A percentile compares a stretch with the other conserved stretches of the same genome.
Evolutionary conservation across 2,797 vertebrate species (phyloP).

Genomic region (Nyctibius grandis): DNA sequence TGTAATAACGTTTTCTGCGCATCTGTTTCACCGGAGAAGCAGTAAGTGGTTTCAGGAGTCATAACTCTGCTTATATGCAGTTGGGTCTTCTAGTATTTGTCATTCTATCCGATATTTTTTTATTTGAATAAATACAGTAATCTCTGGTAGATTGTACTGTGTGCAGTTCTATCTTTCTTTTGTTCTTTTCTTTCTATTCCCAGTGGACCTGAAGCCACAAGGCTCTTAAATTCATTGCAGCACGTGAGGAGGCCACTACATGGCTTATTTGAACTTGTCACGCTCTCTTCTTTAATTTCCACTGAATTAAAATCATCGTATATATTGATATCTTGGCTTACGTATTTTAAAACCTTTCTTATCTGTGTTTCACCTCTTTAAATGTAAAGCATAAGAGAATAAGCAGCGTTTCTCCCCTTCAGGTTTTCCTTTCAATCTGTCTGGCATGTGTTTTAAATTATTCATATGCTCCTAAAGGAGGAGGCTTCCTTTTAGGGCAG

Average conservation of each 20-base stretch:
- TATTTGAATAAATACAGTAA: background rate
- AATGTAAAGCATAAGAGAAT: background rate
- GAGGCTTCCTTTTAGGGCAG: slow-evolving; percentile 18
- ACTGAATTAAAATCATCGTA: background rate
- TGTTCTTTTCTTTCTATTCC: slow-evolving; percentile 4
- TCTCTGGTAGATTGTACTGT: background rate
- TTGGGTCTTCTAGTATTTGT: background rate
- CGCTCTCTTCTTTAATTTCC: background rate
- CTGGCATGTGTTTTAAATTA: slow-evolving; percentile 54
- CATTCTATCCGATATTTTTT: background rate
- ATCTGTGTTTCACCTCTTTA: background rate
- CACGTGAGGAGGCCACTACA: background rate
- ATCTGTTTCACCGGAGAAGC: background rate
- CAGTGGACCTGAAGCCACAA: background rate
- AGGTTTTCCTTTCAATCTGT: slow-evolving; percentile 3
- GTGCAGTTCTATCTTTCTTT: background rate
- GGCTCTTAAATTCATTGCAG: background rate
- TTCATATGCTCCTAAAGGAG: slow-evolving; percentile 42
- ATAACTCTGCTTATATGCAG: background rate
- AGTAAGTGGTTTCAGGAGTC: background rate
- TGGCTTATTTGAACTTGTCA: background rate
- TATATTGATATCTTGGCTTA: background rate
- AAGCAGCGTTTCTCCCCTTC: background rate
- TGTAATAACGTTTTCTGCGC: background rate
- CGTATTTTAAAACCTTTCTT: background rate